A percentile compares a stretch with the other conserved stretches of the same genome.
Evolutionary conservation across 2,888 invertebrate genomes (phyloP).

Genomic region (Tinea trinotella): DNA sequence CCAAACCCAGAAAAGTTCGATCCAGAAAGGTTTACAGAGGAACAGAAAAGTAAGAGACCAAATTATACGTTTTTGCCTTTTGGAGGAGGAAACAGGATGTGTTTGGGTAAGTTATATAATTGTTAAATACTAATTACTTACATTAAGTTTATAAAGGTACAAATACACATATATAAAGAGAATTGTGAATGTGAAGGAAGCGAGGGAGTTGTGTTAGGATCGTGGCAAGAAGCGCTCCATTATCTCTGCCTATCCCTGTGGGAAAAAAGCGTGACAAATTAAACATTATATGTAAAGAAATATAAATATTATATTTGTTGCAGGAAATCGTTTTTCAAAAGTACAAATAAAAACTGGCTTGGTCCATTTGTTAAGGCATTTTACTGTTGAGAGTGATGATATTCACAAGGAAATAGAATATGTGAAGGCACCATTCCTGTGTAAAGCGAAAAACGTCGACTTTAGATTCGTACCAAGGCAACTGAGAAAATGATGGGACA

Average conservation of each 20-base stretch:
- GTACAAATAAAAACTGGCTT: conserved; percentile 35
- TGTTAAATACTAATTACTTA: neutral
- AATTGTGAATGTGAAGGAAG: too few relatives aligned
- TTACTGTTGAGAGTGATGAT: conserved; percentile 25
- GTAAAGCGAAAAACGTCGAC: conserved; percentile 34
- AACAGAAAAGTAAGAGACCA: conserved; percentile 28
- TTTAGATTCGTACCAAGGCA: conserved; percentile 31
- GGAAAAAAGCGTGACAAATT: too few relatives aligned
- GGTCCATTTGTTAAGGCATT: conserved; percentile 31
- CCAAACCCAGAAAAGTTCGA: conserved; percentile 31
- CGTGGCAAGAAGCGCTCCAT: too few relatives aligned
- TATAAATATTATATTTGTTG: neutral
- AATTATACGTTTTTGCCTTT: conserved; percentile 7
- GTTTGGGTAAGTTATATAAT: conserved; percentile 26
- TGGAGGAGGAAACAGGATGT: conserved; percentile 6
- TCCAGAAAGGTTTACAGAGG: conserved; percentile 36
- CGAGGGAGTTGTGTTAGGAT: too few relatives aligned
- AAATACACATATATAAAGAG: too few relatives aligned
- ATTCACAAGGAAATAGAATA: conserved; percentile 25
- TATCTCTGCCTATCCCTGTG: too few relatives aligned
- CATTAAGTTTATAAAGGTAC: neutral
- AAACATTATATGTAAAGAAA: neutral
- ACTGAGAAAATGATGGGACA: neutral
- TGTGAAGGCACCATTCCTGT: conserved; percentile 33
- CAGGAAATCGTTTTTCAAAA: conserved; percentile 36